Base-by-base conservation (phyloP, 2,113 vertebrate species). In the Illadopsis cleaveri region DNA sequence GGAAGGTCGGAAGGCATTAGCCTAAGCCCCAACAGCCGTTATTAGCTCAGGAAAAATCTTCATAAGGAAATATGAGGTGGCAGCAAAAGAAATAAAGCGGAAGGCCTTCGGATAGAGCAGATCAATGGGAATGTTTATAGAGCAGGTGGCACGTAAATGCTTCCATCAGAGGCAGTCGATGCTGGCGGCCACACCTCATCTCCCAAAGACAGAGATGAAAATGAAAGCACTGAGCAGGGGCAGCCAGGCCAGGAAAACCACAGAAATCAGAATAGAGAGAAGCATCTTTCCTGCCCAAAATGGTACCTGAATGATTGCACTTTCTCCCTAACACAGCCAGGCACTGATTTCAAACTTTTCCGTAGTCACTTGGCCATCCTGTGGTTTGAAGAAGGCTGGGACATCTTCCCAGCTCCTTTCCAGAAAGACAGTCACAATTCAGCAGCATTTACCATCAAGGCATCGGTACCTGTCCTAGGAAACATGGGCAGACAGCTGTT, bases 241-340 rank as follows among this genome's bases (percentile, higher is more conserved):
- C n/a, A n/a, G 51, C 35, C 35, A 44, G 47, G 13, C 61, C 35
- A 24, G 27, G 6, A 50, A 78, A 66, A 78, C 12, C 5, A 1
- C 3, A 4, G 40, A 22, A 38, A 6, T 0, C 5, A 15, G 15
- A 48, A 31, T 1, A 11, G 2, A 28, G 33, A 0, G 0, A 45
- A 17, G n/a, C 16, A 15, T 27, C 17, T 40, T 31, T 35, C 21
- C 31, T 19, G 5, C 31, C 69, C 20, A 2, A 13, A 76, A 33
- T 0, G 0, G 15, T 11, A 37, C 35, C 30, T 1, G 12, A 44
- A 25, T 5, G 16, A 35, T 8, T 8, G 19, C 18, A 10, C 9
- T 24, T 65, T 23, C 13, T 85, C 27, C 65, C 50, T 57, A 11
- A 30, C 9, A 11, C 6, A 35, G 47, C 15, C 20, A 6, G 14